These are phyloP conservation scores for Atlantisia rogersi DNA, from an alignment of 2,113 vertebrate species.

Conservation along the genomic window DNA sequence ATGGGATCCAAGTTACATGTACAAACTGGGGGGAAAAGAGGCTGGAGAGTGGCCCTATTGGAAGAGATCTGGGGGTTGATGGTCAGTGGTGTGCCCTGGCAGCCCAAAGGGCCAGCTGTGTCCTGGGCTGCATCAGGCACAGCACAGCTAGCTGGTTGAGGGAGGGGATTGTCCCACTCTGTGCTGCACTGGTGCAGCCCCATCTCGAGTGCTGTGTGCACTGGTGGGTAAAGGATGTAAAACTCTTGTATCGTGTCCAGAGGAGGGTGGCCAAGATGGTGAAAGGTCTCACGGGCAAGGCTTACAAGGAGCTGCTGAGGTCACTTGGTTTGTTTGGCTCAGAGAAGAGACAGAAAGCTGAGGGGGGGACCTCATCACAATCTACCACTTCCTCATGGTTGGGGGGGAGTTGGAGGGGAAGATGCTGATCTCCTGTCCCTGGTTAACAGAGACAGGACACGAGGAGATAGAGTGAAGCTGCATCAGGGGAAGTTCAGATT, in stretches of 20 bases:
- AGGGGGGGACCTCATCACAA: background rate
- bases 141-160: accelerated
- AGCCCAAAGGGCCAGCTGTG: accelerated
- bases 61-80: background rate
- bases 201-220: background rate
- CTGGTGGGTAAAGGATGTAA: accelerated
- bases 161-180: accelerated
- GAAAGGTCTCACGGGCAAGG: accelerated
- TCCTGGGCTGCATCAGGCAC: background rate
- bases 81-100: background rate
- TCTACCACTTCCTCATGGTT: background rate
- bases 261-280: background rate
- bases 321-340: background rate
- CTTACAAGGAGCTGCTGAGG: background rate
- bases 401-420: background rate
- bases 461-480: background rate
- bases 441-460: background rate
- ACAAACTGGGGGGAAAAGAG: background rate
- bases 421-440: background rate
- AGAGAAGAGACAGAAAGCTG: background rate
- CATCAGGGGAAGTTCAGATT: background rate
- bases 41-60: background rate
- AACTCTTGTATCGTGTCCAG: background rate
- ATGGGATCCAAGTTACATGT: background rate
- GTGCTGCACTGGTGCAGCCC: accelerated